These are phyloP conservation scores for Drosophila kokeensis DNA, from an alignment of 2,888 invertebrate species.

Conservation along the genomic window DNA sequence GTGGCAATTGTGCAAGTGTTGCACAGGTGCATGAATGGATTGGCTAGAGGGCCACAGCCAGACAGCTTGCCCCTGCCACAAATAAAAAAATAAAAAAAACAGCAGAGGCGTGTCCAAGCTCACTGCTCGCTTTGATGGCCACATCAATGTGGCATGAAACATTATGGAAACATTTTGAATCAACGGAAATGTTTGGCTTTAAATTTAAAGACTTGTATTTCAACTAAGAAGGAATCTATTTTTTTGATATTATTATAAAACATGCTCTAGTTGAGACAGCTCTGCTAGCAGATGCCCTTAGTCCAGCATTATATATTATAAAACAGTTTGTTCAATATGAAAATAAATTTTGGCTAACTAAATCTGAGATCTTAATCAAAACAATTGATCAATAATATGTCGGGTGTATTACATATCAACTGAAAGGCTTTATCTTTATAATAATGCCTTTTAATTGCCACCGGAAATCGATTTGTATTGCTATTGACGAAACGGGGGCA, in stretches of 20 bases:
- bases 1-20: conserved; percentile 30
- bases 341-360: neutral
- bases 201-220: neutral
- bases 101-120: conserved; percentile 35
- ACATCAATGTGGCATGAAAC: conserved; percentile 36
- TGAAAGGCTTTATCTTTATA: neutral
- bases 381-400: neutral
- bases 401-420: neutral
- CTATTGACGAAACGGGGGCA: neutral
- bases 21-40: conserved; percentile 16
- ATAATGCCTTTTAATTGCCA: neutral
- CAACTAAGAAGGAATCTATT: neutral
- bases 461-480: neutral
- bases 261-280: neutral
- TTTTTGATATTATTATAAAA: neutral
- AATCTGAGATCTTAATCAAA: neutral
- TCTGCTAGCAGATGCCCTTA: neutral
- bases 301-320: neutral
- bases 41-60: conserved; percentile 2
- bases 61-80: conserved; percentile 15
- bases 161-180: conserved; percentile 3
- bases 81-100: neutral
- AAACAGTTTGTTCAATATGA: neutral
- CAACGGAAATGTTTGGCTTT: neutral
- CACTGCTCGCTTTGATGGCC: conserved; percentile 18